Evolutionary conservation across 2,888 invertebrate genomes (phyloP), one percentile per base, ranked within the genome.

Genomic region (Xylophagus ater): DNA sequence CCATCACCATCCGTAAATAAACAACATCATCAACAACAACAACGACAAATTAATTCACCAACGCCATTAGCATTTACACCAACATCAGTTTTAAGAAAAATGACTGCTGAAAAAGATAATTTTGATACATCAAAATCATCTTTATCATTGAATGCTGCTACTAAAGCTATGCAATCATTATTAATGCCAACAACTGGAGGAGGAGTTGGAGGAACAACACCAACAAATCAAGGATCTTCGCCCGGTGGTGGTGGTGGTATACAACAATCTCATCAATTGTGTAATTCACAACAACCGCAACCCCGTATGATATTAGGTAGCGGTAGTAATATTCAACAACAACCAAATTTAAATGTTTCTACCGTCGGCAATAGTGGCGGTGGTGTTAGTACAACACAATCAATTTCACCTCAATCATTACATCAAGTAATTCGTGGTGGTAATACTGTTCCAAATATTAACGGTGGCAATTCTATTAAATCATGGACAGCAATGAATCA

Each of bases 41-140:
- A 51, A n/a, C 50, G 53, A 7, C 59, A 56, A 38, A 51, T 51
- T 18, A 58, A 58, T 47, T 76, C 77, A 13, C 78, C 77, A 9
- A 76, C 78, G 19, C 84, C 84, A 10, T 73, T 86, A 51, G 82
- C 88, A 15, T 92, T 93, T 66, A 93, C 90, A 1, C 93, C 93
- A 42, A 93, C 92, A 20, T 88, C 92, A 45, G 93, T 93, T 45
- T 71, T 93, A 56, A 76, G 90, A 46, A 92, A 92, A 68, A 89
- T 92, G 89, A 90, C 89, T 5, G 88, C 88, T 2, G 88, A 88
- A 53, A 87, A 87, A 59, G 85, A 87, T 50, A 72, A 72, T 15
- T 77, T 78, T 37, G 24, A 47, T 35, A 29, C 45, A 34, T 33
- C 48, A 42, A 43, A 45, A 31, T 44, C 47, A 34, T 26, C 38